Base-by-base conservation (phyloP, 2,797 vertebrate species). In the Thamnophis elegans region DNA sequence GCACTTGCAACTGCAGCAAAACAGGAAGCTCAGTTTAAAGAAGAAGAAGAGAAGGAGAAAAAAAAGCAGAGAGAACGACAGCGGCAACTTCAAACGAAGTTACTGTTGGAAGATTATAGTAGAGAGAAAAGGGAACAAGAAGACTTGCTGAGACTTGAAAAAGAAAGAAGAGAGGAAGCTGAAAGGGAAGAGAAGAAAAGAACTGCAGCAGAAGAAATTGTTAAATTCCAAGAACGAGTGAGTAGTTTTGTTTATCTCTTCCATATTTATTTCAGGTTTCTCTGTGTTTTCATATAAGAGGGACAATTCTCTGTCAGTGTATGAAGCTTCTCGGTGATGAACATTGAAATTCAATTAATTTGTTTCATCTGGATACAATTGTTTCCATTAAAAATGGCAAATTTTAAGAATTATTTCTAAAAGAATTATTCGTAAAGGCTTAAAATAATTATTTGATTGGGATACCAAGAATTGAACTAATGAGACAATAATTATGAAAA, bases 221-320 rank as follows among this genome's bases (percentile, higher is more conserved):
- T 95, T 93, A 97, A 92, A 90, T 98, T 98, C 95, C 98, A 97
- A 95, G 97, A 98, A 93, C 97, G 98, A 97, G 98, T 99, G 94
- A 94, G 97, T 95, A 54, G 55, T 87, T 54, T 22, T 4, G 9
- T 85, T 91, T 89, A 26, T 91, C 36, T 60, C 4, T 26, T 59
- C 3, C n/a, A 58, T 60, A 82, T 90, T 68, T 89, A 56, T 5
- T 51, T 68, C 28, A 65, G 51, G 5, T 36, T 82, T 20, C 26
- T 62, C 28, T 47, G 9, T 82, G 54, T 53, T 89, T 32, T 28
- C n/a, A 12, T 92, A 68, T n/a, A 58, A 60, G 47, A 47, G 13
- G 12, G 12, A 28, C 42, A 87, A 32, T 58, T 26, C 20, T 36
- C 12, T 60, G 0, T 26, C 36, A 28, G 1, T 87, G n/a, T 36